Base-by-base conservation (phyloP, 2,888 invertebrate species). In the Drosophila histrio region DNA sequence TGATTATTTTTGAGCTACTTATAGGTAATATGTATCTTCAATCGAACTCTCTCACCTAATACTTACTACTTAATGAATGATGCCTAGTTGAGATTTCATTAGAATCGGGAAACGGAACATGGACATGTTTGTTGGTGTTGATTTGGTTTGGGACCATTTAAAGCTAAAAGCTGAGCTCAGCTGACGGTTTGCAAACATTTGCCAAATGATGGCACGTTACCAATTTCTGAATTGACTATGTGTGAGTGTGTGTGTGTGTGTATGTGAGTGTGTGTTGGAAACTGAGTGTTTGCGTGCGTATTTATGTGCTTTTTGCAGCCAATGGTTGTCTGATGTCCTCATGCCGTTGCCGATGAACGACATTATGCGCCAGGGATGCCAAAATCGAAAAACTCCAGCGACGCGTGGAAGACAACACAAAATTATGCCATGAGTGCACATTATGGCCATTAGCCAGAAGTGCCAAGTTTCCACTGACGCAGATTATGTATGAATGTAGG, bases 401-500 rank as follows among this genome's bases (percentile, higher is more conserved):
- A 72, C 47, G 68, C 77, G 60, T 68, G 62, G 46, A 72, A 72
- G 73, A 67, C 68, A 68, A 77, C 69, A 47, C 57, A 65, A 73
- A 76, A 77, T 78, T 60, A 69, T 73, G 74, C 62, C 65, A 76
- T 76, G 76, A 77, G 76, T 76, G 76, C 76, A 76, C 78, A 76
- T 78, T 73, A 73, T 76, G 70, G 76, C 76, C 76, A 76, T 76
- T 76, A 76, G 76, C 61, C 78, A 77, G 78, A 76, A 76, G 78
- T 77, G 76, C 73, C 76, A 68, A 59, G 41, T 59, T 77, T 56
- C 61, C 56, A 32, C 58, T 52, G 53, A 47, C 56, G 52, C 32
- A 57, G 73, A 73, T 76, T 76, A 76, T 17, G 26, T 34, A 15
- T 13, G 26, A 22, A 15, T 13, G 47, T 34, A 21, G n/a, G 21